Conservation (phyloP, 2,888 invertebrate species). For the Aporophyla nigra region DNA sequence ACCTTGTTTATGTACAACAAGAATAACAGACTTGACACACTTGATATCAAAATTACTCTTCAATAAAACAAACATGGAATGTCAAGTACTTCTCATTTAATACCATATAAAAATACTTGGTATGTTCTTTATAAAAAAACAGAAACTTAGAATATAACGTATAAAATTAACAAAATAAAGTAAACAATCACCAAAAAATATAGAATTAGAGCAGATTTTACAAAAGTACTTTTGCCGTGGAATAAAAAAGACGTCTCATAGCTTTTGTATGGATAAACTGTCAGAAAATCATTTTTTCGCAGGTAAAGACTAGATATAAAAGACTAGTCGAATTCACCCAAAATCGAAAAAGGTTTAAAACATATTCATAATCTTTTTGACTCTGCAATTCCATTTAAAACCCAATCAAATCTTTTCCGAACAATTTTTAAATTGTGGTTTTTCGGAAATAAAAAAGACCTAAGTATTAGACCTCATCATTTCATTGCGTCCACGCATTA, state of each 20-base stretch:
- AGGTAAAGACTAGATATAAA: too few species aligned
- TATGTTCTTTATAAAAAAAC: background rate
- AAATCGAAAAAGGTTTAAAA: too few species aligned
- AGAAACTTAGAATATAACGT: background rate
- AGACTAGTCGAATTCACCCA: background rate
- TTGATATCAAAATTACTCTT: background rate
- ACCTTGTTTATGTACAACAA: background rate
- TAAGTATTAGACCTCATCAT: background rate
- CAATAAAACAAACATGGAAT: constrained; percentile 31
- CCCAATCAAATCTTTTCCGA: background rate
- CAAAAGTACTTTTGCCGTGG: background rate
- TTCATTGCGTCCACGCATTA: background rate
- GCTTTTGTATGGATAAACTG: background rate
- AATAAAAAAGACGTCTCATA: background rate
- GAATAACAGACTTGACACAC: background rate
- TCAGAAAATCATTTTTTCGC: background rate
- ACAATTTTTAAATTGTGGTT: background rate
- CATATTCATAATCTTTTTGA: too few species aligned
- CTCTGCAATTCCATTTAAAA: background rate
- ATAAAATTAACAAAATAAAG: background rate
- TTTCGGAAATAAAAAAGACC: background rate
- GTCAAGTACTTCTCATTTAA: background rate
- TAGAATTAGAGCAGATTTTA: background rate
- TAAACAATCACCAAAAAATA: background rate
- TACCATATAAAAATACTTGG: background rate